Evolutionary conservation across 2,888 invertebrate genomes (phyloP), one percentile per base, ranked within the genome.

Genomic region (Odontothrips loti): DNA sequence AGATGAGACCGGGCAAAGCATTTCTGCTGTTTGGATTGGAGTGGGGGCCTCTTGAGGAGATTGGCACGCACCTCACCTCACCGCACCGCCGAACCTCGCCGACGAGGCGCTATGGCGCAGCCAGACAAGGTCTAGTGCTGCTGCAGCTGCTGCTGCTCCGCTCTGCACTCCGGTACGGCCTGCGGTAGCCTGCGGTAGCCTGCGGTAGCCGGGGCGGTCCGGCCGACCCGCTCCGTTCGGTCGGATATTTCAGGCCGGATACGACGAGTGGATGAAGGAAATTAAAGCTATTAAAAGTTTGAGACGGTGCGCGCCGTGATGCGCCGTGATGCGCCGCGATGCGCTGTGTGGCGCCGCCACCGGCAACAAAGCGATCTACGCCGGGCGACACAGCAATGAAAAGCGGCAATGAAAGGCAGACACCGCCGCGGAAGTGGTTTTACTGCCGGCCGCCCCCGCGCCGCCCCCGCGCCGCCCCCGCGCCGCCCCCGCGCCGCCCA

Each of bases 211-310:
- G 23, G 4, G 23, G 4, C 63, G 63, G 63, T 63, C 10, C 20
- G 63, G 1, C 3, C 34, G 34, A 4, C 34, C 34, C 34, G 34
- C 6, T 43, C 34, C 3, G 34, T 43, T n/a, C 20, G n/a, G 10
- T 10, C 68, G 27, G 68, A 23, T 27, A 27, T 27, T n/a, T 27
- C 68, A 75, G n/a, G 23, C 68, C 68, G 68, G 68, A n/a, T 27
- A 75, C 23, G 23, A 43, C 23, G 58, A n/a, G 58, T 58, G 58
- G 58, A 58, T 58, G 58, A 58, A 43, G 68, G 68, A 27, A 75
- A 75, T 75, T 23, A 75, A 75, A 75, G 68, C 23, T 8, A 75
- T 75, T 75, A 75, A 75, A 75, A 75, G 68, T 75, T 75, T 12
- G 68, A 43, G 34, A 43, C 34, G 34, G 34, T 43, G 34, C 1